These are phyloP conservation scores for Cantharis lateralis DNA, from an alignment of 2,888 invertebrate genomes.

Conservation along the genomic window DNA sequence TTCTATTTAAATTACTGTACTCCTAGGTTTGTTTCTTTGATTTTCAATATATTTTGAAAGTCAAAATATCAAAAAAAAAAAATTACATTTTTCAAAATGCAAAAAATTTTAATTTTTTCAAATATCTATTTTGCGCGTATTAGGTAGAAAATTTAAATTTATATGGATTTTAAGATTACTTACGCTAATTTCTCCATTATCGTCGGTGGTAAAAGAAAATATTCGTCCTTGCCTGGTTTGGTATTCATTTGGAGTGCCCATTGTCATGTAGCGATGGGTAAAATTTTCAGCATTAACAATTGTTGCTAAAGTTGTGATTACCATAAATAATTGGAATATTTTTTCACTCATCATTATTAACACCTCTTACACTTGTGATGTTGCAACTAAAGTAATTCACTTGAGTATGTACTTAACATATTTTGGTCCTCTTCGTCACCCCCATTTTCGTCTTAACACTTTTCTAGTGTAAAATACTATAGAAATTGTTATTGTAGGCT, in stretches of 20 bases:
- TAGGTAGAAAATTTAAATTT: too few relatives aligned
- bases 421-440: constrained; percentile 12
- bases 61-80: too few relatives aligned
- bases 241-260: constrained; percentile 16
- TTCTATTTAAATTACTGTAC: too few relatives aligned
- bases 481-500: constrained; percentile 23
- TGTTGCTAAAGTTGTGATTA: background rate
- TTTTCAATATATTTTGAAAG: too few relatives aligned
- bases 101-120: too few relatives aligned
- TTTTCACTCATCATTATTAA: constrained; percentile 10
- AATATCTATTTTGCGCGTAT: too few relatives aligned
- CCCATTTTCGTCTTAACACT: constrained; percentile 13
- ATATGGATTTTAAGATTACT: constrained; percentile 47
- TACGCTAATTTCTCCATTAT: constrained; percentile 61
- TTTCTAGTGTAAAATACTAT: constrained; percentile 15
- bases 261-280: constrained; percentile 27
- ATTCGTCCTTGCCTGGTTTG: constrained; percentile 51
- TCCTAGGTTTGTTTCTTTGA: too few relatives aligned
- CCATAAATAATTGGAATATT: constrained; percentile 4
- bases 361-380: constrained; percentile 18
- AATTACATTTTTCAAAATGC: too few relatives aligned
- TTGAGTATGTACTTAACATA: background rate
- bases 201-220: constrained; percentile 62
- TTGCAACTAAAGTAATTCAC: constrained; percentile 19
- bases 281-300: constrained; percentile 23